Percentiles rank a stretch among this genome's conserved stretches.
phyloP scores from a whole-genome alignment of 2,113 vertebrate species.

The Blennius ocellaris region DNA sequence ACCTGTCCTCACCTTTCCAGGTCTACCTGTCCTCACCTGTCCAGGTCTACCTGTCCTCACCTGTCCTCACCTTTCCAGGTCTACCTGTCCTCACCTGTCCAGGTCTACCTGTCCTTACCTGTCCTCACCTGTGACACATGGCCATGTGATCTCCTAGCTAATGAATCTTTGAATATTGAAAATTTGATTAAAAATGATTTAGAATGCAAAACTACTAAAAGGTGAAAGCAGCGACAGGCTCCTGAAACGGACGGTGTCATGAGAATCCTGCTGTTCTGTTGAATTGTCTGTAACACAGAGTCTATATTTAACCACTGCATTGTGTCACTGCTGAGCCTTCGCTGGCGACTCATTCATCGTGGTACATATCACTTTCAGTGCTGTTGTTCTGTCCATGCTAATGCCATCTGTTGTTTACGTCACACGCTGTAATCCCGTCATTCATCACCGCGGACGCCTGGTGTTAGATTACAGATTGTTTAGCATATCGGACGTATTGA shows the following conservation, averaged over 20 bases:
- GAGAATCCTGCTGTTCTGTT: background rate
- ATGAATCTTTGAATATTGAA: too few species aligned
- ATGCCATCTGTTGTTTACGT: slow-evolving; percentile 54
- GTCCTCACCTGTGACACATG: too few species aligned
- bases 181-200: too few species aligned
- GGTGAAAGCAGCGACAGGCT: too few species aligned
- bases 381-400: background rate
- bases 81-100: too few species aligned
- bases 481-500: background rate
- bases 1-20: too few species aligned
- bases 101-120: too few species aligned
- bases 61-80: too few species aligned
- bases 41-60: too few species aligned
- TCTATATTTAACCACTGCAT: slow-evolving; percentile 8
- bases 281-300: background rate
- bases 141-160: too few species aligned
- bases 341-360: slow-evolving; percentile 2
- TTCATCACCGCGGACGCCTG: slow-evolving; percentile 1
- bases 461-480: slow-evolving; percentile 5
- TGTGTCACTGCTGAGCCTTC: slow-evolving; percentile 7
- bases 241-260: background rate
- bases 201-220: too few species aligned
- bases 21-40: too few species aligned
- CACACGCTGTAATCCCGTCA: slow-evolving; percentile 28
- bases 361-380: slow-evolving; percentile 19